Evolutionary conservation across 2,888 invertebrate genomes (phyloP), one percentile per base, ranked within the genome.

Genomic region (Athalia rosae): DNA sequence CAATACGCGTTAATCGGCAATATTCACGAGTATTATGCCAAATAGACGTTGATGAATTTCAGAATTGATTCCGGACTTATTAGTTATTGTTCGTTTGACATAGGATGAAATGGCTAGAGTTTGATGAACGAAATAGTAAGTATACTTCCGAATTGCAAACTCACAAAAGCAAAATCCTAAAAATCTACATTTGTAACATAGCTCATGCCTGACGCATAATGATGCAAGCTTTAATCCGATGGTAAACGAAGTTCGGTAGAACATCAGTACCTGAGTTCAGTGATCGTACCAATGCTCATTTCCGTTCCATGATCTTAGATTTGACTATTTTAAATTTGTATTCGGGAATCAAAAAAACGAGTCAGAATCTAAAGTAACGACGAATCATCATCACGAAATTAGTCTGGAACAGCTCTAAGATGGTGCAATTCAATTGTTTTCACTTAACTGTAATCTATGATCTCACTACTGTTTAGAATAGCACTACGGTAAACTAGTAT

Each of bases 401-500:
- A 83, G 86, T 86, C 87, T 84, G 83, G 86, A 87, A 87, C 87
- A 87, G 87, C 87, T 87, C 85, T 83, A 82, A 82, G 80, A 80
- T 82, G 82, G 82, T 82, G 84, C 85, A 85, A 85, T 83, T 84
- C 81, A 83, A 83, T 85, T 83, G 81, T 81, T 83, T 84, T 82
- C 81, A 84, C 82, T 84, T 82, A 84, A 83, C 82, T 84, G 81
- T 83, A 84, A 80, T 85, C 84, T 84, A 85, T 83, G 85, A 86
- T 85, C 86, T 84, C 82, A 83, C 82, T 84, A 82, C 82, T 80
- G 79, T 82, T 82, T 80, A 74, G 76, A 80, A 84, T 77, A 84
- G 82, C 84, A 89, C 89, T 89, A 89, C 88, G 87, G 89, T 86
- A 89, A 86, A 87, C 89, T 89, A 84, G 89, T 88, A 84, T 90